Conservation (phyloP, 1,140 invertebrate species). For the Myzus persicae region DNA sequence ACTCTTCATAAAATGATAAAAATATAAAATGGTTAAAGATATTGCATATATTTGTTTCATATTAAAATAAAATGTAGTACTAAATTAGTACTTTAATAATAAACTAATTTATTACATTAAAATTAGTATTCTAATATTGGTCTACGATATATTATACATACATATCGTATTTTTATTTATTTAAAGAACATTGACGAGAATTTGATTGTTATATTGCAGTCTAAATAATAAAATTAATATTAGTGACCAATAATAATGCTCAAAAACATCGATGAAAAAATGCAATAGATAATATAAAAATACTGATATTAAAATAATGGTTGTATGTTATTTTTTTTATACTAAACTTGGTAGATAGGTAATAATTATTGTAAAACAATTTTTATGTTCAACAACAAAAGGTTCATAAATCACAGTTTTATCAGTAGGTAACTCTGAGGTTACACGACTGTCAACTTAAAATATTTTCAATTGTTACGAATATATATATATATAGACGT, state of each 20-base stretch:
- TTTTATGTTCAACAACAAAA: background rate
- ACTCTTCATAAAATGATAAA: background rate
- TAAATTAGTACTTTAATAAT: background rate
- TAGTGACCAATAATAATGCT: background rate
- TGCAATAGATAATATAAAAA: background rate
- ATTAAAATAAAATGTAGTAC: background rate
- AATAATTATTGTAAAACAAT: constrained; percentile 10
- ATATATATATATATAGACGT: background rate
- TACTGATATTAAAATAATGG: background rate
- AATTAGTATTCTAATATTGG: background rate
- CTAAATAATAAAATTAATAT: background rate
- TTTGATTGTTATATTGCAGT: background rate
- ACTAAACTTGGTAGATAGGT: background rate
- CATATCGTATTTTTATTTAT: background rate
- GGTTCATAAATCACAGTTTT: constrained; percentile 27
- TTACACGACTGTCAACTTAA: constrained; percentile 26
- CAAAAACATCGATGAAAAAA: background rate
- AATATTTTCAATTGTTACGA: constrained; percentile 22
- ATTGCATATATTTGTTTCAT: background rate
- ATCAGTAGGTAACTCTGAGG: background rate
- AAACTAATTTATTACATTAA: too few relatives aligned
- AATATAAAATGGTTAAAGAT: background rate
- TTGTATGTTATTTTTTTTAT: background rate
- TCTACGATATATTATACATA: background rate
- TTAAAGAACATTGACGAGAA: background rate